Evolutionary conservation across 1,140 invertebrate species (phyloP).

Genomic region (Drosophila pseudoobscura): DNA sequence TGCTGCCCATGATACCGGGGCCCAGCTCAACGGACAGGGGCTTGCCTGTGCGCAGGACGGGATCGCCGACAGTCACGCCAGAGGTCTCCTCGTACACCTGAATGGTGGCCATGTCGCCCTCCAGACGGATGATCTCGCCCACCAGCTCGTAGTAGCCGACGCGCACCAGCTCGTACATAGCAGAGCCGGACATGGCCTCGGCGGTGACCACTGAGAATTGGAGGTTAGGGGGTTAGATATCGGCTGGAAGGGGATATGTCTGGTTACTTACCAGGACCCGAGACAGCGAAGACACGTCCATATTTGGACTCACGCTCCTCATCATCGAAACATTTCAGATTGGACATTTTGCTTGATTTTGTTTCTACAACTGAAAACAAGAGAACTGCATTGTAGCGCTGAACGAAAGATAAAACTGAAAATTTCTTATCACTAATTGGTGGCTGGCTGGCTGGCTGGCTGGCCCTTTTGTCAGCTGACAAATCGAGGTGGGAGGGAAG

Average conservation of each 20-base stretch:
- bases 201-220: slow-evolving; percentile 95
- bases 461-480: slow-evolving; percentile 46
- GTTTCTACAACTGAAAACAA: slow-evolving; percentile 58
- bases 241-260: not conserved
- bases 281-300: slow-evolving; percentile 98
- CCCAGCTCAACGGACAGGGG: slow-evolving; percentile 97
- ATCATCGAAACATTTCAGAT: slow-evolving; percentile 90
- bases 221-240: slow-evolving; percentile 11
- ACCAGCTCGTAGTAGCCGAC: slow-evolving; percentile 99
- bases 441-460: slow-evolving; percentile 12
- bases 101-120: slow-evolving; percentile 99
- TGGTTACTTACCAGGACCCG: slow-evolving; percentile 93
- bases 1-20: slow-evolving; percentile 99
- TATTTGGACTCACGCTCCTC: slow-evolving; percentile 94
- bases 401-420: slow-evolving; percentile 25
- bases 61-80: slow-evolving; percentile 99
- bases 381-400: slow-evolving; percentile 9
- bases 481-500: not conserved
- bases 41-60: slow-evolving; percentile 98
- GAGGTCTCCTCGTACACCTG: slow-evolving; percentile 99
- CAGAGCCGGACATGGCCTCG: slow-evolving; percentile 99
- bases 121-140: slow-evolving; percentile 99
- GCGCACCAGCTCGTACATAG: slow-evolving; percentile 99
- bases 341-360: slow-evolving; percentile 84
- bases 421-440: slow-evolving; percentile 50